phyloP scores from a whole-genome alignment of 2,113 vertebrate genomes.

The Caloenas nicobarica region DNA sequence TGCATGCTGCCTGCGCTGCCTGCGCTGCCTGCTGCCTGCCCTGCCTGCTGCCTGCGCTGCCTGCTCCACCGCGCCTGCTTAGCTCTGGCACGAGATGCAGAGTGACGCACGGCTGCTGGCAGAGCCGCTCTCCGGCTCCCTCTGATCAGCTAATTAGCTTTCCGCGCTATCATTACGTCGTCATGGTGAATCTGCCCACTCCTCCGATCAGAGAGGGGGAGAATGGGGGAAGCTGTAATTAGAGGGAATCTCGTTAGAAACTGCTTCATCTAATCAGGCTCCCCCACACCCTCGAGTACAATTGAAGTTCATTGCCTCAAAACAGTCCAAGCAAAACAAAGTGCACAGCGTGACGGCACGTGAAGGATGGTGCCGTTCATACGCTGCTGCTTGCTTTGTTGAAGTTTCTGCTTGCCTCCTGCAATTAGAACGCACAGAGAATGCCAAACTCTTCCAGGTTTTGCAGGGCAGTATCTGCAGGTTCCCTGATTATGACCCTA shows the following conservation, averaged over 20 bases:
- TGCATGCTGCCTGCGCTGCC: not conserved
- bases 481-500: not conserved
- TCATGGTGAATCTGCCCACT: constrained; percentile 74
- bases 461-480: not conserved
- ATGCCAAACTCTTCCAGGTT: not conserved
- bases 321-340: constrained; percentile 49
- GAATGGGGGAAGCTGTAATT: constrained; percentile 84
- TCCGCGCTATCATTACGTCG: constrained; percentile 73
- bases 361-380: not conserved
- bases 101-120: constrained; percentile 58
- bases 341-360: constrained; percentile 2
- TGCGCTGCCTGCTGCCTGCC: not conserved
- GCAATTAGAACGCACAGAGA: not conserved
- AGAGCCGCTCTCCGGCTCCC: constrained; percentile 64
- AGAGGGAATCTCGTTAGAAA: constrained; percentile 86
- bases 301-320: constrained; percentile 56
- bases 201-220: constrained; percentile 69
- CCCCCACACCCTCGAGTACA: constrained; percentile 69
- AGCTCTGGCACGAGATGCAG: not conserved
- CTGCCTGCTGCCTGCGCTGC: not conserved
- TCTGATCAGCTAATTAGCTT: constrained; percentile 73
- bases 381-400: not conserved
- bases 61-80: not conserved
- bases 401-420: not conserved
- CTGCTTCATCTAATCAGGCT: constrained; percentile 78